Evolutionary conservation across 2,113 vertebrate species (phyloP).

Genomic region (Todiramphus saurophagus): DNA sequence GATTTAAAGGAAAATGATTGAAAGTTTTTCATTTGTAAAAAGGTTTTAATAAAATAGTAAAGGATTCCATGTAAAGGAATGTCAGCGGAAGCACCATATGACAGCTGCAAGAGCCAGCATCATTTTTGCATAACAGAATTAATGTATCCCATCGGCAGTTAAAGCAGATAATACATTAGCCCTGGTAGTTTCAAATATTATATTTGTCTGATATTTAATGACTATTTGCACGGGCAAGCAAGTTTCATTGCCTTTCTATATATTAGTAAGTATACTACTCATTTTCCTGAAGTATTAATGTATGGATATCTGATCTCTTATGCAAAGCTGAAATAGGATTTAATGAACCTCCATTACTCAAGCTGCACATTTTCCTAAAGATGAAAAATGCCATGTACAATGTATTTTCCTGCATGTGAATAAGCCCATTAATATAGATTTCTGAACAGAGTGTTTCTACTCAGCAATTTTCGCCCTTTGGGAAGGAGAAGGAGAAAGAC

Average conservation of each 20-base stretch:
- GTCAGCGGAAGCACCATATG: neutral
- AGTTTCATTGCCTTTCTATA: neutral
- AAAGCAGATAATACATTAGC: neutral
- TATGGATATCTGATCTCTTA: slow-evolving; percentile 11
- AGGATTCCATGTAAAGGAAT: neutral
- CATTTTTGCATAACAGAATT: neutral
- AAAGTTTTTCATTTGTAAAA: neutral
- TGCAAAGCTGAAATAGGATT: slow-evolving; percentile 12
- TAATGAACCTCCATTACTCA: slow-evolving; percentile 57
- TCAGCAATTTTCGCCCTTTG: slow-evolving; percentile 41
- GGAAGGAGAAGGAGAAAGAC: neutral
- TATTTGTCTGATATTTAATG: neutral
- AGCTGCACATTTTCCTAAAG: slow-evolving; percentile 32
- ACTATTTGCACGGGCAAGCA: neutral
- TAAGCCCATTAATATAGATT: slow-evolving; percentile 42
- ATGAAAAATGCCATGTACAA: slow-evolving; percentile 37
- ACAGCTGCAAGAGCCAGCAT: neutral
- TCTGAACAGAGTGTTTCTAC: slow-evolving; percentile 35
- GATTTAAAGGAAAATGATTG: neutral
- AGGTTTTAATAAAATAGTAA: neutral
- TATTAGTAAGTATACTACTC: neutral
- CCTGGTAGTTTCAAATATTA: neutral
- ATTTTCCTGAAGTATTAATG: neutral
- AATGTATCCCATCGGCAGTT: neutral
- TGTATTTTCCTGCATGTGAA: slow-evolving; percentile 39